phyloP scores from a whole-genome alignment of 2,113 vertebrate species.

The Merops nubicus region DNA sequence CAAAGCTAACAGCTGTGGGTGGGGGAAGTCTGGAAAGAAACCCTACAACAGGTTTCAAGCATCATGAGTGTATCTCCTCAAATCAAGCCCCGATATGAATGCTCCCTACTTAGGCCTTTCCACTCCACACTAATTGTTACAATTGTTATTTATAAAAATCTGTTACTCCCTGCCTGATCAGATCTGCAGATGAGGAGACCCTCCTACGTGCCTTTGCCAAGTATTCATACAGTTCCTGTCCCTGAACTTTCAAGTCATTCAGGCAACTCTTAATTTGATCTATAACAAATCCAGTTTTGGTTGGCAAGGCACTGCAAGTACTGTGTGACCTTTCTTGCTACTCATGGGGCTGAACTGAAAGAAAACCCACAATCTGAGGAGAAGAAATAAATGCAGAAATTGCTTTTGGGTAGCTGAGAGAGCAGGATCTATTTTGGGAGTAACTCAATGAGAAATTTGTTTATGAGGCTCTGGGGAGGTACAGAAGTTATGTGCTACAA shows the following conservation, averaged over 20 bases:
- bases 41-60: not conserved
- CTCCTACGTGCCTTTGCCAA: not conserved
- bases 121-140: not conserved
- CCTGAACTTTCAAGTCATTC: constrained; percentile 1
- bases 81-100: not conserved
- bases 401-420: constrained; percentile 5
- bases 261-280: constrained; percentile 14
- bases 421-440: constrained; percentile 29
- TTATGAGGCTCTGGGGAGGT: constrained; percentile 27
- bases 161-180: not conserved
- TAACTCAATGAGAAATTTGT: constrained; percentile 43
- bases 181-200: not conserved
- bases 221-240: not conserved
- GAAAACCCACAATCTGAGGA: not conserved
- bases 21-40: not conserved
- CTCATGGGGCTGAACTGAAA: not conserved
- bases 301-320: constrained; percentile 14
- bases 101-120: not conserved
- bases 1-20: not conserved
- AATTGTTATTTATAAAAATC: not conserved
- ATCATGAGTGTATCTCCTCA: not conserved
- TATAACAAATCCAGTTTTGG: constrained; percentile 7
- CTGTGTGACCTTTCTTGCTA: not conserved
- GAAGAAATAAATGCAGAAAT: constrained; percentile 3
- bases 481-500: constrained; percentile 10